These are phyloP conservation scores for Diadema setosum DNA, from an alignment of 35 echinoderm and acorn worm species.

Conservation along the genomic window DNA sequence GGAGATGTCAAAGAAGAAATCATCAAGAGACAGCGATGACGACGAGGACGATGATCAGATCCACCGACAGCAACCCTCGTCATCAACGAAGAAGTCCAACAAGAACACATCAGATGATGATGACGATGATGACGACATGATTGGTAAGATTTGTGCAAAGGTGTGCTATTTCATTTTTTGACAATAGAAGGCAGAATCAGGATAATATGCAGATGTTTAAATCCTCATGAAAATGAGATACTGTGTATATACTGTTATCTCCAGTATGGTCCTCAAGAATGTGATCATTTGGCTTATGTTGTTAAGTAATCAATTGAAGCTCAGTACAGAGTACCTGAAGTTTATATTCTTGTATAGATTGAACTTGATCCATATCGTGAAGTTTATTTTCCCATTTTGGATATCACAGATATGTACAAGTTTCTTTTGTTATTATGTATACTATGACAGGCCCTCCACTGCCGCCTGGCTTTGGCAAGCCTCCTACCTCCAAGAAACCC, in stretches of 20 bases:
- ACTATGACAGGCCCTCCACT: constrained; percentile 81
- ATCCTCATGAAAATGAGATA: neutral
- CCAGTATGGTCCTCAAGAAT: neutral
- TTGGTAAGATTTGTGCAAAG: constrained; percentile 3
- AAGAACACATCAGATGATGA: neutral
- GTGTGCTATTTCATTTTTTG: neutral
- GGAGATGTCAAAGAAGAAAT: constrained; percentile 1
- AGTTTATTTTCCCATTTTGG: neutral
- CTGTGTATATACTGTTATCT: too few species aligned
- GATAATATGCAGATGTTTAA: too few species aligned
- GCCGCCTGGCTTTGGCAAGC: constrained; percentile 63
- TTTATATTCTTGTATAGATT: neutral
- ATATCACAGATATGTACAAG: neutral
- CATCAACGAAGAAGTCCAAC: neutral
- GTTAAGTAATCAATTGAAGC: neutral
- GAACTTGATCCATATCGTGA: neutral
- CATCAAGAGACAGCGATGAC: neutral
- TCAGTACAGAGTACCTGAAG: neutral
- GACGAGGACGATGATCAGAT: constrained; percentile 15
- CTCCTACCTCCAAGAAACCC: constrained; percentile 12
- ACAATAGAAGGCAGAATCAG: too few species aligned
- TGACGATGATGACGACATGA: constrained; percentile 75
- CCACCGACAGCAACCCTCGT: too few species aligned
- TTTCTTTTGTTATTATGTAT: neutral
- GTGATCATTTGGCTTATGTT: neutral